These are phyloP conservation scores for Drosophila putrida DNA, from an alignment of 2,888 invertebrate genomes.

Conservation along the genomic window DNA sequence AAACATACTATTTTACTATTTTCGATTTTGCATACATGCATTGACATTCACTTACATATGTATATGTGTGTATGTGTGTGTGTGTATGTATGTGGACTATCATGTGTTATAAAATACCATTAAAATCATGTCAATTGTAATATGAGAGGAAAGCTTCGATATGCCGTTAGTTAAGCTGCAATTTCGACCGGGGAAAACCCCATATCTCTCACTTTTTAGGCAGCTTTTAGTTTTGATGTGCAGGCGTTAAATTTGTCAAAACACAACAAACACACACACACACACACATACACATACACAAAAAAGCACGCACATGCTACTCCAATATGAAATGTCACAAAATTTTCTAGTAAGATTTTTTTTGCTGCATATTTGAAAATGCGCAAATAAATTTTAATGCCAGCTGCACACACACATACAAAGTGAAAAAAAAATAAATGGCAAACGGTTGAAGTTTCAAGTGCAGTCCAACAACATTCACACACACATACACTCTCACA, in stretches of 20 bases:
- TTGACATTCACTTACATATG: neutral
- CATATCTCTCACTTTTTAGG: slow-evolving; percentile 40
- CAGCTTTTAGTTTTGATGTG: slow-evolving; percentile 67
- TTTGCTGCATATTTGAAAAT: slow-evolving; percentile 53
- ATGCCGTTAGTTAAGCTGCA: slow-evolving; percentile 56
- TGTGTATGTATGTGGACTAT: neutral
- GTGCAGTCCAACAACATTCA: slow-evolving; percentile 55
- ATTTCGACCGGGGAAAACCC: slow-evolving; percentile 27
- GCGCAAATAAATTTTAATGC: slow-evolving; percentile 69
- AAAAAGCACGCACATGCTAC: slow-evolving; percentile 17
- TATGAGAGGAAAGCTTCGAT: slow-evolving; percentile 44
- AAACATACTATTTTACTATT: neutral
- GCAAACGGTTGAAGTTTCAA: slow-evolving; percentile 67
- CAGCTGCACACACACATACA: slow-evolving; percentile 46
- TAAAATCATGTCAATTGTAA: slow-evolving; percentile 66
- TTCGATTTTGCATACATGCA: neutral
- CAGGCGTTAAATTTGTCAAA: slow-evolving; percentile 68
- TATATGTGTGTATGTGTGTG: too few species aligned
- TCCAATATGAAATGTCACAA: slow-evolving; percentile 61
- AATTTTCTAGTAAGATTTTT: slow-evolving; percentile 45
- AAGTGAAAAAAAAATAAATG: slow-evolving; percentile 51
- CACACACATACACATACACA: neutral
- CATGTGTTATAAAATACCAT: slow-evolving; percentile 44
- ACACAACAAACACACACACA: slow-evolving; percentile 11
- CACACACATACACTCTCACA: neutral